Percentiles rank a stretch among this genome's conserved stretches.
phyloP scores from a whole-genome alignment of 2,113 vertebrate species.

The Gymnorhina tibicen region DNA sequence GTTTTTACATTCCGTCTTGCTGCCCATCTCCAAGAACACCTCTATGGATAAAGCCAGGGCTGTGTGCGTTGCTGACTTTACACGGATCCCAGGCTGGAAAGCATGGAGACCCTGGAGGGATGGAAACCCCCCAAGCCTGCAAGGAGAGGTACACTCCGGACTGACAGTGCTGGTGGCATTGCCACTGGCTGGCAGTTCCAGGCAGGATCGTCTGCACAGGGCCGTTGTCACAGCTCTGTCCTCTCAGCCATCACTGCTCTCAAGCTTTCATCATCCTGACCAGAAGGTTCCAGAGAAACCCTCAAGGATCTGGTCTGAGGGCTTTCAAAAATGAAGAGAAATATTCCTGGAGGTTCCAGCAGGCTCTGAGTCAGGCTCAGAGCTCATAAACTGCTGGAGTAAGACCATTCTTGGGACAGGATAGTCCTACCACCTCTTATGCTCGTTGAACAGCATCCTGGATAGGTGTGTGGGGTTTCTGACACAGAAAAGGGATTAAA shows the following conservation, averaged over 20 bases:
- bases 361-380: not conserved
- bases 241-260: not conserved
- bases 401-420: not conserved
- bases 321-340: not conserved
- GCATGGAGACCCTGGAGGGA: accelerated
- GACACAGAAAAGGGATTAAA: not conserved
- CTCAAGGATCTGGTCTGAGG: accelerated
- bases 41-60: accelerated
- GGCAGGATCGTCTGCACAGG: accelerated
- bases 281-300: not conserved
- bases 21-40: no score
- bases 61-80: not conserved
- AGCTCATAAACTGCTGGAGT: not conserved
- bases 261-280: not conserved
- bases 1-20: not conserved
- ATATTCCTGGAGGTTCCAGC: not conserved
- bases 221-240: not conserved
- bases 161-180: not conserved
- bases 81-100: not conserved
- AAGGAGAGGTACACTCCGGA: accelerated
- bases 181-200: accelerated
- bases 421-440: not conserved
- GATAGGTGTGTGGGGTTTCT: not conserved
- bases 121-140: not conserved
- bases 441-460: not conserved